Evolutionary conservation across 2,888 invertebrate species (phyloP).

Genomic region (Caenorhabditis angaria): DNA sequence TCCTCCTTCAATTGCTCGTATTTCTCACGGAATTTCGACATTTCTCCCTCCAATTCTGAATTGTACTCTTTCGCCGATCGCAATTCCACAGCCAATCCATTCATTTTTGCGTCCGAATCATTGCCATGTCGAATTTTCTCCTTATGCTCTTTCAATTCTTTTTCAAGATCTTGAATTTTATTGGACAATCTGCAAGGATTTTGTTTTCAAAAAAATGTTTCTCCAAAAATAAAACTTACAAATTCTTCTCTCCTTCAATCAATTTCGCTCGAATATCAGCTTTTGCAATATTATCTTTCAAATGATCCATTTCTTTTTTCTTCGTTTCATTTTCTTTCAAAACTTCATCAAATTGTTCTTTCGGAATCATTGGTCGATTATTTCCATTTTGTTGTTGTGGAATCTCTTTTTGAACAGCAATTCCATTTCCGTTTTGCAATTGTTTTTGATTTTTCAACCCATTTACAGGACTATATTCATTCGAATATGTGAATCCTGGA

Average conservation of each 20-base stretch:
- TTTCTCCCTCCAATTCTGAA: conserved; percentile 39
- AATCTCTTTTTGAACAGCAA: conserved; percentile 3
- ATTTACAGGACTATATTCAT: conserved; percentile 74
- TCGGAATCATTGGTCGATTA: conserved; percentile 10
- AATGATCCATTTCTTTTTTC: conserved; percentile 19
- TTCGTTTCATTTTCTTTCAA: conserved; percentile 16
- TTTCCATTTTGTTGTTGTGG: conserved; percentile 17
- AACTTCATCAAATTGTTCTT: conserved; percentile 17
- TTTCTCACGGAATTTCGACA: conserved; percentile 41
- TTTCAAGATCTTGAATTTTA: conserved; percentile 27
- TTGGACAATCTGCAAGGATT: conserved; percentile 15
- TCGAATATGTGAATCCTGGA: conserved; percentile 90
- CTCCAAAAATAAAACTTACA: conserved; percentile 22
- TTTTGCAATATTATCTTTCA: conserved; percentile 23
- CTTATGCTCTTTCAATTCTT: conserved; percentile 27
- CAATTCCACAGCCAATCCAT: conserved; percentile 23
- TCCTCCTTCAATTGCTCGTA: conserved; percentile 39
- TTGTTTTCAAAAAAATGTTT: neutral
- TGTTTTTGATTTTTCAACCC: conserved; percentile 6
- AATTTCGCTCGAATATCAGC: conserved; percentile 21
- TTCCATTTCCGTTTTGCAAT: conserved; percentile 11
- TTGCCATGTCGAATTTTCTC: conserved; percentile 23
- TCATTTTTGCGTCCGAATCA: conserved; percentile 34
- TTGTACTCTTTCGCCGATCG: conserved; percentile 34
- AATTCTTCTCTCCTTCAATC: conserved; percentile 32